A percentile compares a stretch with the other conserved stretches of the same genome.
phyloP scores from a whole-genome alignment of 2,797 vertebrate species.

The Poeciliopsis paucimaculata region DNA sequence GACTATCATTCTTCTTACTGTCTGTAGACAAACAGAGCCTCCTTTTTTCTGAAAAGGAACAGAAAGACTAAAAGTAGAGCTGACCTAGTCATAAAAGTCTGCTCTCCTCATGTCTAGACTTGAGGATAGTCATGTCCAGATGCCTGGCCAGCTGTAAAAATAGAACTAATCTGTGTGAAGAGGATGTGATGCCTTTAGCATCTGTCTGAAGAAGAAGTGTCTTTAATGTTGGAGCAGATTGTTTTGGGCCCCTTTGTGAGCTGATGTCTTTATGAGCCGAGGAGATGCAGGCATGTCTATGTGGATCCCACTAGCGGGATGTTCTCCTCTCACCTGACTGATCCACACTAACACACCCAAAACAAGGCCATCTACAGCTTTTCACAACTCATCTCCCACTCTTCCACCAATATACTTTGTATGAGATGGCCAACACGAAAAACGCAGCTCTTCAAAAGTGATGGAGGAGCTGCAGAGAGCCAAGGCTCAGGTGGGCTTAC shows the following conservation, averaged over 20 bases:
- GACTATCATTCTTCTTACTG: constrained; percentile 36
- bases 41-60: constrained; percentile 49
- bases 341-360: constrained; percentile 31
- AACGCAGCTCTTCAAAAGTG: neutral
- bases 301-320: constrained; percentile 30
- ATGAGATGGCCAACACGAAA: neutral
- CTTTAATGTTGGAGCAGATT: constrained; percentile 8
- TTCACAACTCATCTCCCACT: too few species aligned
- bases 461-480: neutral
- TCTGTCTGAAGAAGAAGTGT: constrained; percentile 29
- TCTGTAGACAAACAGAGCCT: constrained; percentile 40
- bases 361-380: constrained; percentile 14
- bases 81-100: constrained; percentile 45
- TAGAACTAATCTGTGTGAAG: constrained; percentile 26
- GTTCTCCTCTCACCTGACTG: constrained; percentile 27
- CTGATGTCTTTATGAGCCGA: constrained; percentile 46
- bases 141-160: constrained; percentile 43
- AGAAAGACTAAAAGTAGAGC: constrained; percentile 27
- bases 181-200: constrained; percentile 42
- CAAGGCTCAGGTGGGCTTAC: neutral
- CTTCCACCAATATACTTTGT: neutral
- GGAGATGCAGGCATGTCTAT: constrained; percentile 40
- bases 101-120: constrained; percentile 61
- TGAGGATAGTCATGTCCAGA: constrained; percentile 28
- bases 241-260: neutral